These are phyloP conservation scores for Lordiphosa collinella DNA, from an alignment of 1,140 invertebrate species.

Conservation along the genomic window DNA sequence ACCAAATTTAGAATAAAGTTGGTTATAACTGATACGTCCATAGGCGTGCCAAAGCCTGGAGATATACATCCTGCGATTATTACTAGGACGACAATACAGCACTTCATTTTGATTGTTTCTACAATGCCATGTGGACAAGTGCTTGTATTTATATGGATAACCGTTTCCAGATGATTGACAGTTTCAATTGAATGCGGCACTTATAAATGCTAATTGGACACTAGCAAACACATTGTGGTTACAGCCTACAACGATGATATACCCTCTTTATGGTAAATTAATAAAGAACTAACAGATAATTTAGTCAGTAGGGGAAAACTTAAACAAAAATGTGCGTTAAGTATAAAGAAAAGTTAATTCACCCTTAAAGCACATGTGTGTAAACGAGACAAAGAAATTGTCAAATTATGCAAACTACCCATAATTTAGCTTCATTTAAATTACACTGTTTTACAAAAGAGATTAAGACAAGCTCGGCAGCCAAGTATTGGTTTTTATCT, in stretches of 20 bases:
- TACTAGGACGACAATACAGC: conserved; percentile 1
- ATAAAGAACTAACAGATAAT: too few species aligned
- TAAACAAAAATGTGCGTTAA: too few species aligned
- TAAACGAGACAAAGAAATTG: background rate
- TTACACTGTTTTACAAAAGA: too few species aligned
- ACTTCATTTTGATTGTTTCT: conserved; percentile 25
- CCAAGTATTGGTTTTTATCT: too few species aligned
- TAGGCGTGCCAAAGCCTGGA: background rate
- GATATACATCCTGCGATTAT: background rate
- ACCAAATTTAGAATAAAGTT: conserved; percentile 32
- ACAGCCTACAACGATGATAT: too few species aligned
- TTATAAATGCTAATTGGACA: conserved; percentile 24
- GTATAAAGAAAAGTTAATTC: too few species aligned
- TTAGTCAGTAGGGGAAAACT: too few species aligned
- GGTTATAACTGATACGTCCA: conserved; percentile 37
- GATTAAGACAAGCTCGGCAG: too few species aligned
- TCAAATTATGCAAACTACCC: background rate
- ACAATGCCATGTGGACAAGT: background rate
- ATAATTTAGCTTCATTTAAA: too few species aligned
- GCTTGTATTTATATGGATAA: conserved; percentile 23
- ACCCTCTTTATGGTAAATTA: too few species aligned
- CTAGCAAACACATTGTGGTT: background rate
- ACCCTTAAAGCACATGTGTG: too few species aligned
- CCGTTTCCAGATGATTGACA: conserved; percentile 46
- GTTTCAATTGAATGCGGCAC: conserved; percentile 28